Base-by-base conservation (phyloP, 2,113 vertebrate genomes). In the Triplophysa siluroides region DNA sequence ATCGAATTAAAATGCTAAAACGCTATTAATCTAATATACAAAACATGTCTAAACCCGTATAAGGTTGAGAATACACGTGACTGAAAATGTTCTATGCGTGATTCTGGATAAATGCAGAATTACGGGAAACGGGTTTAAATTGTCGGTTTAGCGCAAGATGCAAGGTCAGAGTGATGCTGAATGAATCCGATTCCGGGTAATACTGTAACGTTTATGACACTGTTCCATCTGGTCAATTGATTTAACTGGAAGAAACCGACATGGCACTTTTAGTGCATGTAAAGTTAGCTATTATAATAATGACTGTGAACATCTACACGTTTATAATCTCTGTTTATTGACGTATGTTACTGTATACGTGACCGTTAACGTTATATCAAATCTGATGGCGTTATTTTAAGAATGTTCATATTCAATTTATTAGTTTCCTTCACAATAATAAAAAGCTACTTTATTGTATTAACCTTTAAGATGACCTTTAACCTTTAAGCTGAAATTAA, bases 131-230 rank as follows among this genome's bases (percentile, higher is more conserved):
- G 7, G 29, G 5, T 18, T 2, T 72, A 2, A 41, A 21, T 38
- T 4, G 8, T 2, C 19, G 19, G 52, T 2, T 12, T 23, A 14
- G 11, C n/a, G 7, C 29, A 2, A 38, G 7, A 41, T 58, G 52
- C 52, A 73, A 73, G 54, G 71, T 73, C 71, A 43, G 70, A 58
- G 33, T 26, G 54, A 43, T 43, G 54, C 71, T 43, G 12, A 43
- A 11, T 18, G n/a, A 10, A 41, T 18, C 10, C 26, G 26, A 29
- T 29, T 29, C 1, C 9, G 33, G 7, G 33, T 1, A 29, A 8
- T 38, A 13, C 18, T 7, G 26, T 29, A 29, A 29, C 26, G 26
- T 1, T 45, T 3, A 45, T 45, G 43, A 0, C 43, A 45, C 1
- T 21, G 1, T 23, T 23, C 10, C 10, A 24, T 69, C 21, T 26